Evolutionary conservation across 2,797 vertebrate genomes (phyloP).

Genomic region (Scyliorhinus canicula): DNA sequence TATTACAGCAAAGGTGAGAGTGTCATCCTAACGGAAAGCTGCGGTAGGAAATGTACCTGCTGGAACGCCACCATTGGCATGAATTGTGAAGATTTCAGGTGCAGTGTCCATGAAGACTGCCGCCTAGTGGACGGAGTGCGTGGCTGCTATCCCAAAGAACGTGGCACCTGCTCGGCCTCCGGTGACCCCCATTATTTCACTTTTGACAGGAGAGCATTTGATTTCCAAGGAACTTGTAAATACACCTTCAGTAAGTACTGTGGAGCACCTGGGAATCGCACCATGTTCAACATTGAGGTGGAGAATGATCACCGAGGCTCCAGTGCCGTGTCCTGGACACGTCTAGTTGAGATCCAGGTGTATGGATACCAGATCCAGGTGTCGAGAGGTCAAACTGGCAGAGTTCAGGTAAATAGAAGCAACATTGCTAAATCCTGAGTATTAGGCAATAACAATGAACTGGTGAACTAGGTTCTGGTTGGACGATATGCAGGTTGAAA

Average conservation of each 20-base stretch:
- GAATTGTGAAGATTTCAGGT: conserved; percentile 45
- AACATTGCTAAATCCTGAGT: no score
- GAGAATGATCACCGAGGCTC: conserved; percentile 44
- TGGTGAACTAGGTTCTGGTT: no score
- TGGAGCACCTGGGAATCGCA: conserved; percentile 41
- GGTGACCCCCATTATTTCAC: conserved; percentile 51
- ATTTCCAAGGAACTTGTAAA: conserved; percentile 61
- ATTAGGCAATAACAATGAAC: no score
- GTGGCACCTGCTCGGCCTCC: conserved; percentile 50
- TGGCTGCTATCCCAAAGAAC: conserved; percentile 49
- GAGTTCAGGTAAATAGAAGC: conserved; percentile 48
- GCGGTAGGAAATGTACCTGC: conserved; percentile 53
- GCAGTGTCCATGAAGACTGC: conserved; percentile 48
- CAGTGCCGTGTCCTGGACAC: background rate
- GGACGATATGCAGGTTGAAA: no score
- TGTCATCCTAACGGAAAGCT: conserved; percentile 47
- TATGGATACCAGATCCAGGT: conserved; percentile 47
- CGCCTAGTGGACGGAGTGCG: conserved; percentile 48
- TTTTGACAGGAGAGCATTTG: conserved; percentile 52
- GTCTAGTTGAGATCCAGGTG: conserved; percentile 44
- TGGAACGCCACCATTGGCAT: conserved; percentile 39
- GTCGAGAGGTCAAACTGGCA: conserved; percentile 44
- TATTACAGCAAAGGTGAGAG: conserved; percentile 53
- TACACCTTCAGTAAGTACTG: conserved; percentile 53
- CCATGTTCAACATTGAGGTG: conserved; percentile 47